phyloP scores from a whole-genome alignment of 2,888 invertebrate species.

The Phalangium opilio region DNA sequence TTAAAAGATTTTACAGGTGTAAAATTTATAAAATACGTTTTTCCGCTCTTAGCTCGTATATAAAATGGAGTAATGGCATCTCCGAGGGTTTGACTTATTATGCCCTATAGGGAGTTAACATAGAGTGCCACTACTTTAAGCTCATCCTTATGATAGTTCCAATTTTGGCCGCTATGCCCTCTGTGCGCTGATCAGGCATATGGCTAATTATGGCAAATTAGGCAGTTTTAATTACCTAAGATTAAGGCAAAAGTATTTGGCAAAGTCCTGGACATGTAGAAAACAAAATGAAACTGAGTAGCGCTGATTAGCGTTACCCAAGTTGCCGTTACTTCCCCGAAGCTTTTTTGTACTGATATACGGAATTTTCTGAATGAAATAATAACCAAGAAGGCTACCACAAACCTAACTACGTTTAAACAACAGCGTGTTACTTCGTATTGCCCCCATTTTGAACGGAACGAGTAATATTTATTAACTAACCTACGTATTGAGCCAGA shows the following conservation, averaged over 20 bases:
- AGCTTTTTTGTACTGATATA: constrained; percentile 54
- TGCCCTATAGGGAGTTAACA: too few relatives aligned
- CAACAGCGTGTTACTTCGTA: not conserved
- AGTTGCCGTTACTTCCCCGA: constrained; percentile 57
- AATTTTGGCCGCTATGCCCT: too few relatives aligned
- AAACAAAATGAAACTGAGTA: constrained; percentile 95
- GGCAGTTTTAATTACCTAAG: constrained; percentile 48
- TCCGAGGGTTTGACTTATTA: too few relatives aligned
- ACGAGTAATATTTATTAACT: constrained; percentile 29
- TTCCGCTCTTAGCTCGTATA: too few relatives aligned
- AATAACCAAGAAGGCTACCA: constrained; percentile 59
- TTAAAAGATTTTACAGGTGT: too few relatives aligned
- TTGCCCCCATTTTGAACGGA: not conserved
- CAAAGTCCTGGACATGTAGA: constrained; percentile 81
- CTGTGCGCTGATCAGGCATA: too few relatives aligned
- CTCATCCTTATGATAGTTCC: too few relatives aligned
- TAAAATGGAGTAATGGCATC: too few relatives aligned
- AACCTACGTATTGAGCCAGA: constrained; percentile 75
- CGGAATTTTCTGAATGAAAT: constrained; percentile 55
- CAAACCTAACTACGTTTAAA: constrained; percentile 50
- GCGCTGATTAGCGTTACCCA: constrained; percentile 70
- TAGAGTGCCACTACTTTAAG: too few relatives aligned
- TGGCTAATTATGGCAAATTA: constrained; percentile 6
- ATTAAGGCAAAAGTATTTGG: constrained; percentile 90
- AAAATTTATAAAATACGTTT: too few relatives aligned